These are phyloP conservation scores for Limenitis camilla DNA, from an alignment of 2,888 invertebrate species.

Conservation along the genomic window DNA sequence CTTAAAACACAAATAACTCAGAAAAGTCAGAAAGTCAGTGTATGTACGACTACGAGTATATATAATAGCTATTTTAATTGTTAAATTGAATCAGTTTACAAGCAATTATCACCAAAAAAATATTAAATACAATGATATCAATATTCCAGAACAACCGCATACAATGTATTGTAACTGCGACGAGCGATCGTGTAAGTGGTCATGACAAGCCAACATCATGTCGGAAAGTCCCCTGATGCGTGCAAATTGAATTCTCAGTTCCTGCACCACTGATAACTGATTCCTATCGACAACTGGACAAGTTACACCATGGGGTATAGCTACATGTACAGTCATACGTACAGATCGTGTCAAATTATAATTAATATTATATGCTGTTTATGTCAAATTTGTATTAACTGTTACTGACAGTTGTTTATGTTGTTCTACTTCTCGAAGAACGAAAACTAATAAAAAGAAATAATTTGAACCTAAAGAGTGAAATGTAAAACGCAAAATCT, in stretches of 20 bases:
- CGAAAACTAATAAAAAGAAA: no score
- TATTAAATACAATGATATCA: not conserved
- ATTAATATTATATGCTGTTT: not conserved
- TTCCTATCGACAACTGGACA: slow-evolving; percentile 50
- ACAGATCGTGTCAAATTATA: not conserved
- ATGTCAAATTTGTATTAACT: no score
- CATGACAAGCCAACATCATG: slow-evolving; percentile 49
- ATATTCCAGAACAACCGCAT: slow-evolving; percentile 6
- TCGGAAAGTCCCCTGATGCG: slow-evolving; percentile 41
- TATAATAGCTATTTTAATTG: no score
- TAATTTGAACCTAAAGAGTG: no score
- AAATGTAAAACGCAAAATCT: no score
- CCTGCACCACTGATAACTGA: slow-evolving; percentile 36
- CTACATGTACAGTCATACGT: not conserved
- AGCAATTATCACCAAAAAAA: slow-evolving; percentile 1
- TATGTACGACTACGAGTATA: no score
- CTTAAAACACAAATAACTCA: no score
- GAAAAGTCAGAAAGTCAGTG: no score
- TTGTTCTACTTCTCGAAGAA: no score
- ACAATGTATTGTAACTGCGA: slow-evolving; percentile 29
- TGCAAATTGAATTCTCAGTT: slow-evolving; percentile 60
- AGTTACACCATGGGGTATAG: slow-evolving; percentile 14
- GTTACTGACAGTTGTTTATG: no score
- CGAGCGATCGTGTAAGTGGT: slow-evolving; percentile 37
- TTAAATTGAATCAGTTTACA: not conserved